Evolutionary conservation across 2,888 invertebrate genomes (phyloP).

Genomic region (Dasysyrphus tricinctus): DNA sequence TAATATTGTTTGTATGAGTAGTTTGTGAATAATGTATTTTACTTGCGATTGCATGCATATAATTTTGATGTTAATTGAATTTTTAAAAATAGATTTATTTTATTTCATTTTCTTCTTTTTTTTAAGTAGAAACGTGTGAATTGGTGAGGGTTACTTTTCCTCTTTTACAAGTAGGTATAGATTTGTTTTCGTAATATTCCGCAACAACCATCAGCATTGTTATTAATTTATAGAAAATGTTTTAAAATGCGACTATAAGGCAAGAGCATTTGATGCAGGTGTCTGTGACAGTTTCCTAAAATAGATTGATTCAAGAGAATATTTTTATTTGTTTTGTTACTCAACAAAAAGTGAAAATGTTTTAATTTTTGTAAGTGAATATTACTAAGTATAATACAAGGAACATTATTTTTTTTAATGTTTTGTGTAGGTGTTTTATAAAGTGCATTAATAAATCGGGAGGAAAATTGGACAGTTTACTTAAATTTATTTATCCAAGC

Average conservation of each 20-base stretch:
- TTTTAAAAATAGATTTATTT: constrained; percentile 25
- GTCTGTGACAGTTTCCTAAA: constrained; percentile 56
- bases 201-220: constrained; percentile 45
- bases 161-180: background rate
- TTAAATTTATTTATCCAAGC: too few species aligned
- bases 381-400: background rate
- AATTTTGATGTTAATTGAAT: constrained; percentile 38
- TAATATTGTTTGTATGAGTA: background rate
- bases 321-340: background rate
- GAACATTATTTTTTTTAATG: background rate
- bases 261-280: constrained; percentile 40
- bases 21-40: background rate
- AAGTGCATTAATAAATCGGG: too few species aligned
- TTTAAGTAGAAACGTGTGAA: background rate
- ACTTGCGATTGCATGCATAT: constrained; percentile 4
- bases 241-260: constrained; percentile 10
- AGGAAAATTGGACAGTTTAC: too few species aligned
- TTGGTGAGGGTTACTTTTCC: background rate
- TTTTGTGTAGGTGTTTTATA: too few species aligned
- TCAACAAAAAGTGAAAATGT: background rate
- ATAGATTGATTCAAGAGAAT: constrained; percentile 32
- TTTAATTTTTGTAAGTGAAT: background rate
- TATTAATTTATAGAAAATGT: constrained; percentile 43
- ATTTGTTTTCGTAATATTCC: background rate
- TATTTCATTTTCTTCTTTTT: background rate